Base-by-base conservation (phyloP, 2,888 invertebrate species). In the Philhelius pedissequus region DNA sequence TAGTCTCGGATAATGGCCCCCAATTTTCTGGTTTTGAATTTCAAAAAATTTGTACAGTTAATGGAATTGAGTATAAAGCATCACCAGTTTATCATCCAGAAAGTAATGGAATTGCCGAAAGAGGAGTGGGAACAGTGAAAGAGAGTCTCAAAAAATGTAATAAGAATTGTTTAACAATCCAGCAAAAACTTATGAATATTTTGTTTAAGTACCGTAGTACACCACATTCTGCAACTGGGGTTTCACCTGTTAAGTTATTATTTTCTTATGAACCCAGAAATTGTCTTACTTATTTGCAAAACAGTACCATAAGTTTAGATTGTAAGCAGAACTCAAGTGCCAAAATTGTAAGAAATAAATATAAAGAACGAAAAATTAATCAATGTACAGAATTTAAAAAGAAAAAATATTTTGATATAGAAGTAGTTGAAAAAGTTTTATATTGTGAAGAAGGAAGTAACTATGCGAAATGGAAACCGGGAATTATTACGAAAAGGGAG, bases 1-100 rank as follows among this genome's bases (percentile, higher is more conserved):
- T 77, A 22, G 77, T 70, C 5, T 54, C 45, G 15, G 77, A 77
- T 38, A 80, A 80, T 40, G 74, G 69, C n/a, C 74, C 80, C n/a
- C 69, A 76, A 60, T 84, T 80, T 62, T 30, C 70, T 3, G 50
- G 75, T 38, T 50, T 50, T n/a, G 56, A 75, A 15, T 81, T 81
- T 48, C 8, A 30, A 58, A 50, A 64, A 27, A 75, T 75, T 64
- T 48, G 74, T 25, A 75, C 48, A 64, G 54, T 40, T 3, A 80
- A 80, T 48, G 54, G 69, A 8, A 62, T 82, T 52, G 58, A 52
- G 6, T 69, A 71, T 7, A 30, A 64, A 11, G 50, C 73, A 15
- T 69, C 66, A 30, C 66, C 75, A 5, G 15, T 70, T 22, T 84
- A 80, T 66, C 79, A 80, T 43, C 76, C 69, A 30, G 68, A 50